Percentiles rank a stretch among this genome's conserved stretches.
phyloP scores from a whole-genome alignment of 2,113 vertebrate genomes.

The Daubentonia madagascariensis region DNA sequence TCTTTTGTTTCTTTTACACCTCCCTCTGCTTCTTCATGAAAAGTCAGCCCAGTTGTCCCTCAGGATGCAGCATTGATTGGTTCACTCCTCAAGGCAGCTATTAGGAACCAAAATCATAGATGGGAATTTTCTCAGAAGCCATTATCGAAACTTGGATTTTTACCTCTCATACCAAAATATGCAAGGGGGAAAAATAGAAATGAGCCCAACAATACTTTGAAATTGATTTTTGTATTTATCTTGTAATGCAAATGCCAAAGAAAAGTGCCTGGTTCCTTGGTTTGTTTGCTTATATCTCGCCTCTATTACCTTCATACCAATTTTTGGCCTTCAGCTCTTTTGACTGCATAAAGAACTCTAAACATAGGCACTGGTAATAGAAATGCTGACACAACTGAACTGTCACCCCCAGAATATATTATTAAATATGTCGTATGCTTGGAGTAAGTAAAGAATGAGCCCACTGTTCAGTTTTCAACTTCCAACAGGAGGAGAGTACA shows the following conservation, averaged over 20 bases:
- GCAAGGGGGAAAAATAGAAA: neutral
- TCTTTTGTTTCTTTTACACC: neutral
- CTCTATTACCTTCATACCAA: neutral
- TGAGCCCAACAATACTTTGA: neutral
- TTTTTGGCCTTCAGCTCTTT: conserved; percentile 25
- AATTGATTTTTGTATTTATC: conserved; percentile 27
- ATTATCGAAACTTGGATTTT: conserved; percentile 1
- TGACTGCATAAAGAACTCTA: conserved; percentile 11
- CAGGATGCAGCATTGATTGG: neutral
- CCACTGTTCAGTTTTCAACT: neutral
- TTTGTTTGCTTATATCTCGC: neutral
- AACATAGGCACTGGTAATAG: neutral
- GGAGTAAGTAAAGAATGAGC: neutral
- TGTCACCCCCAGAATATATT: neutral
- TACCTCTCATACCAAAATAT: neutral
- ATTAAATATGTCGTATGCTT: neutral
- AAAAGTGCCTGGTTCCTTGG: neutral
- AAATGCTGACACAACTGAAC: neutral
- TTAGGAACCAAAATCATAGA: neutral
- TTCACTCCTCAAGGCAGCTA: neutral
- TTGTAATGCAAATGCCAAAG: neutral
- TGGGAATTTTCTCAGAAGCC: neutral
- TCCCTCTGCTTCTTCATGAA: neutral
- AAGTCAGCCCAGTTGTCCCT: neutral
- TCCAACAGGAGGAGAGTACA: neutral